Percentiles rank a stretch among this genome's conserved stretches.
phyloP scores from a whole-genome alignment of 2,113 vertebrate species.

The Maccullochella peelii region DNA sequence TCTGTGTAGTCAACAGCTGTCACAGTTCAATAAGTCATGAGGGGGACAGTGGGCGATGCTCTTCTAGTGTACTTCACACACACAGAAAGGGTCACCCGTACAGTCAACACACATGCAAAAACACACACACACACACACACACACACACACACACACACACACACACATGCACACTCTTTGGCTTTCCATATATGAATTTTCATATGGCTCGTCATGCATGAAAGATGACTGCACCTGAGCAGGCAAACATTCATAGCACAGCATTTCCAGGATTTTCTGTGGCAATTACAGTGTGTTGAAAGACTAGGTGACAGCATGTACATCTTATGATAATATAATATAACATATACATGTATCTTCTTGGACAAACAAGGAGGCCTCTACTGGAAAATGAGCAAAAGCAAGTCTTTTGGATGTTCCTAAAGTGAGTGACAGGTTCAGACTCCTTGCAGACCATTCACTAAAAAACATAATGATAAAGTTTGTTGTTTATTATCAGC shows the following conservation, averaged over 20 bases:
- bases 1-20: constrained; percentile 14
- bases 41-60: constrained; percentile 10
- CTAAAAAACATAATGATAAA: neutral
- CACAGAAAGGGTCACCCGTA: neutral
- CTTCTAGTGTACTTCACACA: constrained; percentile 19
- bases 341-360: neutral
- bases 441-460: neutral
- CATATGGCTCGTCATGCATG: constrained; percentile 34
- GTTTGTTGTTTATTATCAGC: neutral
- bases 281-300: neutral
- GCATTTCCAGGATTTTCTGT: constrained; percentile 1
- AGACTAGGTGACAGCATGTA: no score
- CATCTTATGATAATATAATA: neutral
- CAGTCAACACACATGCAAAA: neutral
- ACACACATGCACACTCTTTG: neutral
- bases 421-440: neutral
- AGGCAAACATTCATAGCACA: constrained; percentile 15
- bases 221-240: constrained; percentile 43
- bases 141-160: constrained; percentile 17
- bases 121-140: no score
- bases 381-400: neutral
- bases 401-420: neutral
- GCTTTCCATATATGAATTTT: constrained; percentile 22
- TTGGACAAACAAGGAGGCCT: neutral
- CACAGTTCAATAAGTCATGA: constrained; percentile 48